These are phyloP conservation scores for Coturnix japonica DNA, from an alignment of 2,113 vertebrate species.

Conservation along the genomic window DNA sequence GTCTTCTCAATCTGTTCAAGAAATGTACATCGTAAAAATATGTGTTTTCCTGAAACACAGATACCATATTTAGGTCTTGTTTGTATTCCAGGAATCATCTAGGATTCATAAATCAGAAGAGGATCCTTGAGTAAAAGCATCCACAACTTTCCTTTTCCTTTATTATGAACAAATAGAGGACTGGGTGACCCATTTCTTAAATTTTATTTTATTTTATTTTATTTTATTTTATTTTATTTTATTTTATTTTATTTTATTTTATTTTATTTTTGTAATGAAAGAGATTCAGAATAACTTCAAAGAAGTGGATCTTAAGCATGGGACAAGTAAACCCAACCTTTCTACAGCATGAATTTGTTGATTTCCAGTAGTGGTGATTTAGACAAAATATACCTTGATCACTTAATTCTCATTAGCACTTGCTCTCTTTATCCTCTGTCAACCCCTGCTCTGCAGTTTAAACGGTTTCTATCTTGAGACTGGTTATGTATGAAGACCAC, in stretches of 20 bases:
- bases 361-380: background rate
- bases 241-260: background rate
- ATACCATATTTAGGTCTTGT: background rate
- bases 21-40: background rate
- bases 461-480: background rate
- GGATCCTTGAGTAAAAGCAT: background rate
- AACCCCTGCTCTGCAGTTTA: background rate
- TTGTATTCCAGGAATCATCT: background rate
- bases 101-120: background rate
- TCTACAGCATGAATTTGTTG: background rate
- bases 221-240: background rate
- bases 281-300: background rate
- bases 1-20: background rate
- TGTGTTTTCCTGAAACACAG: background rate
- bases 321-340: background rate
- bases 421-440: background rate
- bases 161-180: background rate
- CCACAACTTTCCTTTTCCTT: background rate
- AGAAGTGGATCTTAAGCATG: background rate
- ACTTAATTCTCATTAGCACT: background rate
- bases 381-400: background rate
- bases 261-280: background rate
- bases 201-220: background rate
- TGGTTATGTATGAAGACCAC: background rate
- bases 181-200: background rate